phyloP scores from a whole-genome alignment of 2,888 invertebrate species.

The Agrochola litura region DNA sequence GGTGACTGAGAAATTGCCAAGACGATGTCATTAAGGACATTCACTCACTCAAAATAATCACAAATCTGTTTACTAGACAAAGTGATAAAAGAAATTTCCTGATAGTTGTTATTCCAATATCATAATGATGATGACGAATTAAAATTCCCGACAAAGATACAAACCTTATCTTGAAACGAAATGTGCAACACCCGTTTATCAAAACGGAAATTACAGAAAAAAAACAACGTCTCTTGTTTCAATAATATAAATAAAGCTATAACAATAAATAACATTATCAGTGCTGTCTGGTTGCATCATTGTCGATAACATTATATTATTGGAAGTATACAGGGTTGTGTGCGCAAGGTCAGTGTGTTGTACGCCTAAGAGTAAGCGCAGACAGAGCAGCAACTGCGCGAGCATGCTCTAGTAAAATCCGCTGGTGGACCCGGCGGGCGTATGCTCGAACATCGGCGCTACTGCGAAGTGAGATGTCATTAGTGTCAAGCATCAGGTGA shows the following conservation, averaged over 20 bases:
- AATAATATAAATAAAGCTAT: slow-evolving; percentile 57
- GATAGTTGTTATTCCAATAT: neutral
- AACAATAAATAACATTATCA: slow-evolving; percentile 63
- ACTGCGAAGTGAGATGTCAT: neutral
- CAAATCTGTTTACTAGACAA: slow-evolving; percentile 5
- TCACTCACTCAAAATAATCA: neutral
- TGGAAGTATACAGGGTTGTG: slow-evolving; percentile 41
- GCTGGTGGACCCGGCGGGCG: no score
- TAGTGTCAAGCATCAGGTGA: neutral
- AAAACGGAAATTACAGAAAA: slow-evolving; percentile 51
- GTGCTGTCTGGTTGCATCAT: slow-evolving; percentile 67
- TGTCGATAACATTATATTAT: slow-evolving; percentile 61
- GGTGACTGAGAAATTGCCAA: neutral
- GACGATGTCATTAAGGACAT: neutral
- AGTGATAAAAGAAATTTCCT: no score
- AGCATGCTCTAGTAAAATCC: no score
- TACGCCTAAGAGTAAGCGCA: neutral
- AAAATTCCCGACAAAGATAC: slow-evolving; percentile 20
- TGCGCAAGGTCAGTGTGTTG: slow-evolving; percentile 75
- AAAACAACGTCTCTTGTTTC: slow-evolving; percentile 28
- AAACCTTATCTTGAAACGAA: slow-evolving; percentile 32
- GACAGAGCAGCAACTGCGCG: neutral
- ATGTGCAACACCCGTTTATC: slow-evolving; percentile 49
- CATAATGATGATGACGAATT: slow-evolving; percentile 24
- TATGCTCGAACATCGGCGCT: neutral